Percentiles rank a stretch among this genome's conserved stretches.
Evolutionary conservation across 2,113 vertebrate species (phyloP).

Genomic region (Lepus europaeus): DNA sequence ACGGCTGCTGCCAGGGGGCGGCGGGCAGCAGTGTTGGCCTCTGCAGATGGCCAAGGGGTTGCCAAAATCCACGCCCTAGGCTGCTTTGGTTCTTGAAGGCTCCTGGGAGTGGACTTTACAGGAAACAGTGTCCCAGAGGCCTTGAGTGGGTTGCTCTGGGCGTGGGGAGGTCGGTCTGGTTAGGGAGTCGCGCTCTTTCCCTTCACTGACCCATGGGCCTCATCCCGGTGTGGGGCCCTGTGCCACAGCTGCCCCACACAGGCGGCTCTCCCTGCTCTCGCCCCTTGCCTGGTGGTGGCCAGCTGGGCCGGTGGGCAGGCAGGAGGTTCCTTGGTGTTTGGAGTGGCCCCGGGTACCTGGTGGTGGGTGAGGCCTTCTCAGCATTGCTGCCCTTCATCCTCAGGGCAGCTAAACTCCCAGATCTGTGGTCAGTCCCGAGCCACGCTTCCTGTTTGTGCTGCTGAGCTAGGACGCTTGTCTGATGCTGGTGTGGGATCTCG

Average conservation of each 20-base stretch:
- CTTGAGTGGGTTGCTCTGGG: neutral
- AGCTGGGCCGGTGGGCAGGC: neutral
- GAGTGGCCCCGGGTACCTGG: neutral
- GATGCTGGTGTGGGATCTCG: neutral
- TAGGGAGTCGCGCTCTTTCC: neutral
- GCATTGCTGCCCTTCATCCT: neutral
- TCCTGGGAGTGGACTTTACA: neutral
- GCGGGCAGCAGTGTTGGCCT: too few relatives aligned
- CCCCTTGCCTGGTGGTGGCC: neutral
- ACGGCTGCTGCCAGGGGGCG: neutral
- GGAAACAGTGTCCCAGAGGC: neutral
- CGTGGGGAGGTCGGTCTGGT: neutral
- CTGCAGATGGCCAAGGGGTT: neutral
- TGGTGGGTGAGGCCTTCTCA: neutral
- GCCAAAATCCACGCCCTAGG: neutral
- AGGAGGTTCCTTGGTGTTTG: neutral
- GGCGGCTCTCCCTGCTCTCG: neutral
- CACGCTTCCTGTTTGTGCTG: neutral
- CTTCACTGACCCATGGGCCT: neutral
- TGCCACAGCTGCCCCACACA: too few relatives aligned
- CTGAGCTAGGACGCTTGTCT: neutral
- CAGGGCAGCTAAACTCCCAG: neutral
- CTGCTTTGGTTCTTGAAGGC: neutral
- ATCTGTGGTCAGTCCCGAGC: neutral
- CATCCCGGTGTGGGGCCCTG: too few relatives aligned